These are phyloP conservation scores for Tragelaphus buxtoni DNA, from an alignment of 2,113 vertebrate genomes.

Conservation along the genomic window DNA sequence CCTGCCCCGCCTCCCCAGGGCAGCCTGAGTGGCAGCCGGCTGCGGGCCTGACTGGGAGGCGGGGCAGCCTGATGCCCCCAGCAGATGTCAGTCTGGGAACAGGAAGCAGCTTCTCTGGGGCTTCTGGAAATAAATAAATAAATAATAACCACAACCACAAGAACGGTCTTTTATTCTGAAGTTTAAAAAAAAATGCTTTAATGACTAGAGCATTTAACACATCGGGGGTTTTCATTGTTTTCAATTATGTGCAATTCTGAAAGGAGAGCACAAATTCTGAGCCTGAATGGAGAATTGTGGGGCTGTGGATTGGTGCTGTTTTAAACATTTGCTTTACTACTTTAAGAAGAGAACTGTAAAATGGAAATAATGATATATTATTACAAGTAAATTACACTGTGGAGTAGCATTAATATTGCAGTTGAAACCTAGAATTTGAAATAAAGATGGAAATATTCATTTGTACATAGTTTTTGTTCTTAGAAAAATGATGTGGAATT, in stretches of 20 bases:
- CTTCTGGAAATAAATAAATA: conserved; percentile 72
- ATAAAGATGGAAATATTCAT: conserved; percentile 85
- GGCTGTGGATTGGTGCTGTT: conserved; percentile 79
- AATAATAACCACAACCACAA: conserved; percentile 65
- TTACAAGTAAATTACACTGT: conserved; percentile 86
- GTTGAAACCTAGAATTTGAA: conserved; percentile 87
- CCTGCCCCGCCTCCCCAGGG: not conserved
- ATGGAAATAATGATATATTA: conserved; percentile 87
- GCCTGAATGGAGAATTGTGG: conserved; percentile 79
- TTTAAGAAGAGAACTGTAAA: conserved; percentile 85
- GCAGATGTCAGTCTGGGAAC: conserved; percentile 76
- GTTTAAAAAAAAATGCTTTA: conserved; percentile 74
- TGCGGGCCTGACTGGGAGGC: conserved; percentile 43
- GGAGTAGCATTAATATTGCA: conserved; percentile 84
- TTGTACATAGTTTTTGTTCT: conserved; percentile 84
- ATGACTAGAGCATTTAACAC: conserved; percentile 78
- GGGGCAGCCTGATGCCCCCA: conserved; percentile 64
- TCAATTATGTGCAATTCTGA: conserved; percentile 81
- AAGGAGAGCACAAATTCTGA: conserved; percentile 75
- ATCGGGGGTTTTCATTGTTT: conserved; percentile 79
- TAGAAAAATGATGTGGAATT: conserved; percentile 77
- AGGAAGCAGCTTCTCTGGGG: conserved; percentile 74
- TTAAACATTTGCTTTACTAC: conserved; percentile 85
- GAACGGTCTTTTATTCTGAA: conserved; percentile 74
- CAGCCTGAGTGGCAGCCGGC: conserved; percentile 46